A percentile compares a stretch with the other conserved stretches of the same genome.
These are phyloP conservation scores for Sinopyrophorus schimmeli DNA, from an alignment of 2,888 invertebrate species.

Conservation along the genomic window DNA sequence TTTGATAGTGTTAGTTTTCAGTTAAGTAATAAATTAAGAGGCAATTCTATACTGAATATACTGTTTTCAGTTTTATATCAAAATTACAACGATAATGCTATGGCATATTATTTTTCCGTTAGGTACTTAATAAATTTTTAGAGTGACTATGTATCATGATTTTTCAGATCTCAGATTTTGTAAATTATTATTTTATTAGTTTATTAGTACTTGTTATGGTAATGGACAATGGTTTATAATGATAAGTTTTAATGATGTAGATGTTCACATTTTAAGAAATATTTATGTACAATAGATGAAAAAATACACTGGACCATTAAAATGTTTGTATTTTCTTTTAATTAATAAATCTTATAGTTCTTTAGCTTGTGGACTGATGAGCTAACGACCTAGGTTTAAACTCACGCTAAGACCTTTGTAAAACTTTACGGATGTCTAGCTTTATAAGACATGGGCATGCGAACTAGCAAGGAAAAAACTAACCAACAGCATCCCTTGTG, in stretches of 20 bases:
- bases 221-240: slow-evolving; percentile 53
- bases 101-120: slow-evolving; percentile 43
- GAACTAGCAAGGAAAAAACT: too few species aligned
- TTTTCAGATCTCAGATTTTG: slow-evolving; percentile 49
- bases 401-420: too few species aligned
- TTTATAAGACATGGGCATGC: too few species aligned
- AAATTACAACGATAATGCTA: slow-evolving; percentile 26
- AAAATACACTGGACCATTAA: slow-evolving; percentile 31
- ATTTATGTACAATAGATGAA: slow-evolving; percentile 51
- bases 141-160: slow-evolving; percentile 33
- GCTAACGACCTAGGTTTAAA: too few species aligned
- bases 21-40: slow-evolving; percentile 6
- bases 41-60: too few species aligned
- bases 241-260: slow-evolving; percentile 46
- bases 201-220: slow-evolving; percentile 52
- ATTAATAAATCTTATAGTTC: slow-evolving; percentile 1
- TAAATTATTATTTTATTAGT: slow-evolving; percentile 43
- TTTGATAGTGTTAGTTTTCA: slow-evolving; percentile 16
- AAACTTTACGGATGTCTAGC: too few species aligned
- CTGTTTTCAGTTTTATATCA: slow-evolving; percentile 15
- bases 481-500: too few species aligned
- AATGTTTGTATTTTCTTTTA: slow-evolving; percentile 9
- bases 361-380: too few species aligned
- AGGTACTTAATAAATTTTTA: slow-evolving; percentile 47
- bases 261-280: slow-evolving; percentile 49